Evolutionary conservation across 2,888 invertebrate species (phyloP), one percentile per base, ranked within the genome.

Genomic region (Magallana nippona): DNA sequence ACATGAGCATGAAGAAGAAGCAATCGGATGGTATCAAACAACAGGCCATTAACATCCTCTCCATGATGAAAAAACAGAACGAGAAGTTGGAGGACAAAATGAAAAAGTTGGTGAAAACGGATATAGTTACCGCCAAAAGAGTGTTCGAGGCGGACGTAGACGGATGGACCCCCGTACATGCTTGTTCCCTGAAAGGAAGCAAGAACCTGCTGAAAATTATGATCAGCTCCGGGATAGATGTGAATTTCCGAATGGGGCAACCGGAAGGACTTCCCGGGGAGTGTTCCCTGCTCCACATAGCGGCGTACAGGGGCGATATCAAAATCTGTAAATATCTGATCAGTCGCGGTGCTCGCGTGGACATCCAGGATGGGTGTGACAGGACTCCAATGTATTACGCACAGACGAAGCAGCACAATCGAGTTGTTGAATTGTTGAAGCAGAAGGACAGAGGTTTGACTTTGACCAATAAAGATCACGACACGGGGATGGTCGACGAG

Each of bases 161-260:
- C 15, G 91, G 91, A 11, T 91, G 91, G 91, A 91, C 90, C 10
- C 90, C 91, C 19, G 80, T 90, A 27, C 91, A 91, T 81, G 91
- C 91, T 78, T 90, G 90, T 85, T 89, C 90, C 17, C 84, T 91
- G 8, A 86, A 89, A 57, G 90, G 91, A 22, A 88, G 89, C 11
- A 89, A 88, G 78, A 89, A 89, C 56, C 82, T 90, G 17, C 85
- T 91, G 58, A 91, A 91, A 86, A 82, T 87, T 19, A 89, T 91
- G 86, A 82, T 91, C 17, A 85, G 86, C 79, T 81, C 90, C 0
- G 90, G 89, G 22, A 85, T 91, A n/a, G 89, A 90, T 81, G 84
- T 91, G 13, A 91, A 91, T 83, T 78, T 83, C n/a, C 83, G 82
- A 71, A 91, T 91, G 91, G 91, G 91, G 0, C 86, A 89, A 57